Conservation (phyloP, 2,888 invertebrate genomes). For the Steinernema hermaphroditum region DNA sequence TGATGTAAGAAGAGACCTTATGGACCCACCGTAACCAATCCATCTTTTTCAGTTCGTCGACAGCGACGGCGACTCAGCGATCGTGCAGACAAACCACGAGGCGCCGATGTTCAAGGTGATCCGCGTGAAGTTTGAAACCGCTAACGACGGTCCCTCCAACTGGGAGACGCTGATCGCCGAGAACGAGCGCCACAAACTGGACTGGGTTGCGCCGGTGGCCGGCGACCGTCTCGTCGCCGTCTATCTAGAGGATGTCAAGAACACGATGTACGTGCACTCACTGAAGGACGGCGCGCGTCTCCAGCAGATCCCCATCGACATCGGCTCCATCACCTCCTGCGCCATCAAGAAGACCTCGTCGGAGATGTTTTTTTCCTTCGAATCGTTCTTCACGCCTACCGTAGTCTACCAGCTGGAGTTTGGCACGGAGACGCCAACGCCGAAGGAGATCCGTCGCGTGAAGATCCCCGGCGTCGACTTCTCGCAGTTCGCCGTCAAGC, state of each 20-base stretch:
- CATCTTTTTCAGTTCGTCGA: constrained; percentile 79
- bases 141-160: constrained; percentile 66
- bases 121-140: constrained; percentile 72
- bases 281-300: constrained; percentile 77
- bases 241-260: constrained; percentile 93
- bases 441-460: constrained; percentile 79
- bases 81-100: constrained; percentile 88
- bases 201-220: constrained; percentile 84
- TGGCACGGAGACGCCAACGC: constrained; percentile 65
- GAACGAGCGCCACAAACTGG: constrained; percentile 82
- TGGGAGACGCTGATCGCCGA: constrained; percentile 85
- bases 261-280: constrained; percentile 80
- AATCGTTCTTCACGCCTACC: constrained; percentile 87
- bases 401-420: constrained; percentile 86
- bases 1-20: constrained; percentile 73
- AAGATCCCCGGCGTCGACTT: constrained; percentile 81
- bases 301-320: constrained; percentile 70
- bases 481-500: constrained; percentile 79
- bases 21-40: not conserved
- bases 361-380: constrained; percentile 83
- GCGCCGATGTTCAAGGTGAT: constrained; percentile 89
- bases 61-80: constrained; percentile 78
- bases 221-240: constrained; percentile 82
- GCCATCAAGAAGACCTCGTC: constrained; percentile 76
- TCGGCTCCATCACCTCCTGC: constrained; percentile 83